Evolutionary conservation across 1,140 invertebrate species (phyloP), one percentile per base, ranked within the genome.

Genomic region (Drosophila bipectinata): DNA sequence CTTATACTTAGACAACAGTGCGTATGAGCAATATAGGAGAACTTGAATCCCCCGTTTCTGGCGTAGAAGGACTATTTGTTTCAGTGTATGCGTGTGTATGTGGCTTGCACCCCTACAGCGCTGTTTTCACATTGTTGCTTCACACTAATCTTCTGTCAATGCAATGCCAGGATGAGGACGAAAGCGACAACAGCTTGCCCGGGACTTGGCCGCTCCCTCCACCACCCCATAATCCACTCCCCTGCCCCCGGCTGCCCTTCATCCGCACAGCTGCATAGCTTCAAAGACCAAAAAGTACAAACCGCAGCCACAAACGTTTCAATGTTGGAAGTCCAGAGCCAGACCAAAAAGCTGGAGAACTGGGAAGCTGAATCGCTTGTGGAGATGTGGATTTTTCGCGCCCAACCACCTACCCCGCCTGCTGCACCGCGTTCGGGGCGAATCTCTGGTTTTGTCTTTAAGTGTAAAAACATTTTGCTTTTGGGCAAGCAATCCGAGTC

Each of bases 381-480:
- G 57, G 39, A 60, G 55, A 24, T 56, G 61, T 62, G 57, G 68
- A 78, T 74, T 72, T 9, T 81, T 66, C 61, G 69, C 45, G 68
- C 58, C 18, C 44, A 9, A 2, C 41, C 15, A 15, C 44, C 18
- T 18, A 24, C 9, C 14, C 15, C 41, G 15, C 41, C n/a, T 5
- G 4, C 41, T 32, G 30, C 7, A 32, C 10, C 39, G 15, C 18
- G 69, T 68, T 53, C 49, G 39, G 69, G 82, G 58, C 59, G 82
- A 82, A 82, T 82, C 83, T 83, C 79, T 87, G 83, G 83, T 88
- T 83, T 87, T 87, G 83, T 87, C 83, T 87, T 87, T 82, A 88
- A 87, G 83, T 87, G 83, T 88, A 87, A 88, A 87, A 87, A 87
- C 79, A 87, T 87, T 87, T 87, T 83, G 85, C 83, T 87, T 82